Base-by-base conservation (phyloP, 2,113 vertebrate species). In the Callithrix jacchus region DNA sequence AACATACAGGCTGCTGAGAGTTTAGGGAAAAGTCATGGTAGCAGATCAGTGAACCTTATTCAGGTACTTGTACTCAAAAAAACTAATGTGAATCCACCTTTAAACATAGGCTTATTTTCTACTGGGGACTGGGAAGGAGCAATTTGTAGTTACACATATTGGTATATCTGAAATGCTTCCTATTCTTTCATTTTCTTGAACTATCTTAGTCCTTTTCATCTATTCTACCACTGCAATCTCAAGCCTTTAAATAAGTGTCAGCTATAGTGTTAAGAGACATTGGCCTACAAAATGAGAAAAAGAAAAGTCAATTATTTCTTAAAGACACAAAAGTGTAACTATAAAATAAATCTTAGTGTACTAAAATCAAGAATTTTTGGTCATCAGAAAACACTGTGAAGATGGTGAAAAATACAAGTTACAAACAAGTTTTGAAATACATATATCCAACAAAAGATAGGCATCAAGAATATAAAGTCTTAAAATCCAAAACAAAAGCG, bases 211-310 rank as follows among this genome's bases (percentile, higher is more conserved):
- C 56, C 71, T 58, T 95, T 58, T 54, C 49, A 88, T 3, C 80
- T 86, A 21, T 54, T 79, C 85, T 93, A 80, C 37, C 52, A 81
- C n/a, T 58, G 17, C 27, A 74, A 89, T 74, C 66, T 93, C 47
- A 25, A 54, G 66, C 40, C 66, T 76, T 93, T 85, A 86, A 79
- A 61, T 73, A 95, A 91, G 83, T 61, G 49, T 88, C 79, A 79
- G 7, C 47, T 87, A 5, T 12, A 95, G 47, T 52, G 58, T 64
- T 81, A 93, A 90, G 49, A 93, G 35, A 87, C 21, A 37, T 2
- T 90, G 74, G 68, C 91, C 93, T 42, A 82, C 37, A 86, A 89
- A 92, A 89, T 68, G 12, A 89, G 45, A 93, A 85, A 92, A 89
- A 66, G 27, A 83, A 54, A 96, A 52, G 21, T 21, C 71, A 58